Evolutionary conservation across 2,888 invertebrate species (phyloP).

Genomic region (Cephus pulcher): DNA sequence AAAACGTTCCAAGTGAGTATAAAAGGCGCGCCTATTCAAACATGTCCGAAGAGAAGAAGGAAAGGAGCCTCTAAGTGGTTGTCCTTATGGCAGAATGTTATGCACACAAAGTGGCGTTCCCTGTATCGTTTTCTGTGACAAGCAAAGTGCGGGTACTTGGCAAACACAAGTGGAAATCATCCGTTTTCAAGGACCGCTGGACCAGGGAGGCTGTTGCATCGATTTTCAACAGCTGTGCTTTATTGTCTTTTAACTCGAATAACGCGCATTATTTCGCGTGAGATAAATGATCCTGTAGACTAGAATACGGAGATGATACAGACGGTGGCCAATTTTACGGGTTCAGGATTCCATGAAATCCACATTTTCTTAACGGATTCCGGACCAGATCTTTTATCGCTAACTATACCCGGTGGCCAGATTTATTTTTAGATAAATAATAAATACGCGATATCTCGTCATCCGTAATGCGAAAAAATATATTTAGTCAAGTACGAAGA

Average conservation of each 20-base stretch:
- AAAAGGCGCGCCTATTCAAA: too few relatives aligned
- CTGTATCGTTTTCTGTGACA: neutral
- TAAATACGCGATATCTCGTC: too few relatives aligned
- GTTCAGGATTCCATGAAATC: constrained; percentile 22
- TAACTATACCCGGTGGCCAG: too few relatives aligned
- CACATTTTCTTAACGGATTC: constrained; percentile 11
- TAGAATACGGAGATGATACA: constrained; percentile 33
- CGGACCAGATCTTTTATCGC: too few relatives aligned
- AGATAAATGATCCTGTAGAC: constrained; percentile 44
- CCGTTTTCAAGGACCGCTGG: constrained; percentile 19
- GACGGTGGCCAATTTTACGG: constrained; percentile 21
- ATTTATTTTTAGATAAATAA: too few relatives aligned
- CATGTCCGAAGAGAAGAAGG: neutral
- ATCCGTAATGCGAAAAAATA: too few relatives aligned
- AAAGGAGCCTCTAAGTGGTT: neutral
- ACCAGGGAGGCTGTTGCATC: constrained; percentile 18
- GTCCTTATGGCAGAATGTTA: neutral
- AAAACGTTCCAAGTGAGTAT: too few relatives aligned
- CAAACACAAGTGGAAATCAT: constrained; percentile 35
- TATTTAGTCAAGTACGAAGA: too few relatives aligned
- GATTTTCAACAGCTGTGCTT: constrained; percentile 54
- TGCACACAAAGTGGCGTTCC: neutral
- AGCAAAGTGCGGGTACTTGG: constrained; percentile 14
- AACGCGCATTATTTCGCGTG: constrained; percentile 55
- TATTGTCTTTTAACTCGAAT: constrained; percentile 54